A percentile compares a stretch with the other conserved stretches of the same genome.
Conservation (phyloP, 2,888 invertebrate genomes). For the Allygus modestus region DNA sequence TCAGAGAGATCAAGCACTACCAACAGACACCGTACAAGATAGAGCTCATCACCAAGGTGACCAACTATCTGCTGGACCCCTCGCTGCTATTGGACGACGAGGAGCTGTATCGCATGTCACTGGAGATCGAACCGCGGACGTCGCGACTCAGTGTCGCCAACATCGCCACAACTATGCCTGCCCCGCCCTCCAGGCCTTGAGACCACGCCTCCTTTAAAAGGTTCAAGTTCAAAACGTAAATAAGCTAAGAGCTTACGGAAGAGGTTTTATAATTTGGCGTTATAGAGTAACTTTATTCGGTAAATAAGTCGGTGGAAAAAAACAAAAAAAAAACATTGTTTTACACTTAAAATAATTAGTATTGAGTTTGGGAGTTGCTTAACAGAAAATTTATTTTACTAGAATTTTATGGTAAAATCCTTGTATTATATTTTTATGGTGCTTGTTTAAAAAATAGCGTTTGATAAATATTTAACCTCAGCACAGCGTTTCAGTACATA, state of each 20-base stretch:
- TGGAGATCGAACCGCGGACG: constrained; percentile 90
- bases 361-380: too few species aligned
- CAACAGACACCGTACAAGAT: constrained; percentile 96
- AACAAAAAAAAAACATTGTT: too few species aligned
- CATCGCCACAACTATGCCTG: constrained; percentile 72
- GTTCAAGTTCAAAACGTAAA: constrained; percentile 48
- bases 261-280: neutral
- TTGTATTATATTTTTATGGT: too few species aligned
- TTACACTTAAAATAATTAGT: too few species aligned
- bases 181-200: constrained; percentile 66
- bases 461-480: too few species aligned
- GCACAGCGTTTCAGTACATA: too few species aligned
- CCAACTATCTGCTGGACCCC: constrained; percentile 87
- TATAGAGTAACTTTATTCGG: neutral
- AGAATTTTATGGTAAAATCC: too few species aligned
- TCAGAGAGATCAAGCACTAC: constrained; percentile 92
- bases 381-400: too few species aligned
- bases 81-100: constrained; percentile 86
- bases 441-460: too few species aligned
- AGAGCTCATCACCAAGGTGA: constrained; percentile 88
- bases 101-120: constrained; percentile 87
- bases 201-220: constrained; percentile 36
- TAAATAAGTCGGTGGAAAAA: too few species aligned
- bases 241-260: neutral
- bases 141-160: constrained; percentile 76